Conservation (phyloP, 2,113 vertebrate genomes). For the Stegostoma tigrinum region DNA sequence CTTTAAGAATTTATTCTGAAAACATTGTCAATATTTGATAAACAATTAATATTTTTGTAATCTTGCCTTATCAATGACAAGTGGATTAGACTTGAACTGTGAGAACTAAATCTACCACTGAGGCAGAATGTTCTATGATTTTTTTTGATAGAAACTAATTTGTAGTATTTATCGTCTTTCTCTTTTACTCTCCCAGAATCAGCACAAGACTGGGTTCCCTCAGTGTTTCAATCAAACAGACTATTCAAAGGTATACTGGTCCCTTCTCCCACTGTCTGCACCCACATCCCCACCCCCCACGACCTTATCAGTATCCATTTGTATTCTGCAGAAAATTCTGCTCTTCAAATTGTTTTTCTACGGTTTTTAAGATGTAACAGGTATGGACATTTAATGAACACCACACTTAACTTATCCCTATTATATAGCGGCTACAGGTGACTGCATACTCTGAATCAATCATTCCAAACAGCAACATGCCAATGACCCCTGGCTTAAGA, state of each 20-base stretch:
- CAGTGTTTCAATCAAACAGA: constrained; percentile 35
- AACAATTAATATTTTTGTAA: background rate
- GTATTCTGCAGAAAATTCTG: background rate
- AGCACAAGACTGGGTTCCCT: constrained; percentile 24
- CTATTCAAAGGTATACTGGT: constrained; percentile 28
- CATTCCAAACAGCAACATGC: background rate
- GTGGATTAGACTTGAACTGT: background rate
- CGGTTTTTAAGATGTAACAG: background rate
- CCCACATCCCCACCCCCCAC: background rate
- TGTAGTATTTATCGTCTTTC: constrained; percentile 12
- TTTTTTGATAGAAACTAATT: background rate
- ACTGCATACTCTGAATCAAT: background rate
- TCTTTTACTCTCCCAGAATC: constrained; percentile 31
- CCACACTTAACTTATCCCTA: background rate
- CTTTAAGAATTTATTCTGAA: constrained; percentile 12
- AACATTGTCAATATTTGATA: background rate
- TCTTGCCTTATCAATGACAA: background rate
- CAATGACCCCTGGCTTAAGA: background rate
- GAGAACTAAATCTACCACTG: background rate
- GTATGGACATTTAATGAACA: background rate
- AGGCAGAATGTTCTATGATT: background rate
- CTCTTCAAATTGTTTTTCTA: background rate
- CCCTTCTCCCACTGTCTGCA: background rate
- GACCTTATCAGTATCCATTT: background rate
- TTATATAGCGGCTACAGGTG: background rate